Conservation (phyloP, 64 coral and sea anemone species). For the Montipora efflorescens region DNA sequence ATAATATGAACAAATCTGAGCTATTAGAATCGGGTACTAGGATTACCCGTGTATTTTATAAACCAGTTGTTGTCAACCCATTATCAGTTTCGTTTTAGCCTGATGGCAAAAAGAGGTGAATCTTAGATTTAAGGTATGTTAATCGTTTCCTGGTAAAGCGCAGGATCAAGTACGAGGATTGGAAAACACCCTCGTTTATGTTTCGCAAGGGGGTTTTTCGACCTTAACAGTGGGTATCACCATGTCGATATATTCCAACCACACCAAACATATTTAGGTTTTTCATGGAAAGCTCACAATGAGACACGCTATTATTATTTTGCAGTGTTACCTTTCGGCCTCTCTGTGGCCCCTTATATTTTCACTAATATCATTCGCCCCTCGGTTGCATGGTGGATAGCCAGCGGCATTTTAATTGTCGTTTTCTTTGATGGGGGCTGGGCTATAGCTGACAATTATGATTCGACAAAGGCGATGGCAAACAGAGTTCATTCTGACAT, state of each 20-base stretch:
- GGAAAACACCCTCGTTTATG: background rate
- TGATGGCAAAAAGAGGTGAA: constrained; percentile 20
- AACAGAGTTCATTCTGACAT: background rate
- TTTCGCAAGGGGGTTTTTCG: background rate
- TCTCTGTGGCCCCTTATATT: too few species aligned
- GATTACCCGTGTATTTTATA: too few species aligned
- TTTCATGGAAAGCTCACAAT: background rate
- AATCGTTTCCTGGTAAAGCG: background rate
- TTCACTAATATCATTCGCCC: too few species aligned
- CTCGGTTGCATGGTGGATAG: too few species aligned
- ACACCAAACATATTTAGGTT: too few species aligned
- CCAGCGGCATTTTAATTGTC: too few species aligned
- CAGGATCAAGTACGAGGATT: constrained; percentile 16
- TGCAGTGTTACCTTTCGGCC: background rate
- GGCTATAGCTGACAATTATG: too few species aligned
- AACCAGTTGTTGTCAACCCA: background rate
- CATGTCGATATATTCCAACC: too few species aligned
- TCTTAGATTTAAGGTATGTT: background rate
- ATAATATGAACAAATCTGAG: too few species aligned
- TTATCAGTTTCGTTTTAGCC: background rate
- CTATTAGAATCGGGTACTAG: too few species aligned
- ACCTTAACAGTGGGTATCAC: background rate
- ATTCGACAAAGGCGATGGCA: background rate
- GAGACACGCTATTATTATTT: background rate
- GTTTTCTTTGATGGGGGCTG: too few species aligned